Percentiles rank a stretch among this genome's conserved stretches.
Evolutionary conservation across 2,888 invertebrate species (phyloP).

Genomic region (Hesperia comma): DNA sequence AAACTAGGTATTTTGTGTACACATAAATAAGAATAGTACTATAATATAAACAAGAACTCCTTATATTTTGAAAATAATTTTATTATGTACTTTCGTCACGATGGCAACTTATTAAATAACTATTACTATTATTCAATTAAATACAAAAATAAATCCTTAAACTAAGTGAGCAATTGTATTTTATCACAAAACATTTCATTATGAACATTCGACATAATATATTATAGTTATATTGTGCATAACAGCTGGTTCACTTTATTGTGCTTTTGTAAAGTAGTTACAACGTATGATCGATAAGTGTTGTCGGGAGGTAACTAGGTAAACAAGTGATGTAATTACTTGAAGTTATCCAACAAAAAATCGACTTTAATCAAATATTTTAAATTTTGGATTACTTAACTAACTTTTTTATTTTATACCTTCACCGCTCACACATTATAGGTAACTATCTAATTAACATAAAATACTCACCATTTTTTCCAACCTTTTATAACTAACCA

Average conservation of each 20-base stretch:
- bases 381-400: no score
- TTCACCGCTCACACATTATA: no score
- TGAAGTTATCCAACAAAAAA: no score
- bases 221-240: background rate
- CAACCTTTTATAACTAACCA: no score
- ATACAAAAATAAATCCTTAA: slow-evolving; percentile 20
- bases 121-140: slow-evolving; percentile 6
- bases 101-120: slow-evolving; percentile 20
- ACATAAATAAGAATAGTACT: no score
- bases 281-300: background rate
- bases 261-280: background rate
- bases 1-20: no score
- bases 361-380: no score
- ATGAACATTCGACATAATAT: background rate
- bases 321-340: no score
- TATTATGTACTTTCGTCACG: slow-evolving; percentile 10
- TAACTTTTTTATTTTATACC: no score
- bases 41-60: background rate
- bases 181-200: slow-evolving; percentile 14
- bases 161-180: slow-evolving; percentile 34
- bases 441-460: no score
- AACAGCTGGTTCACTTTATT: no score
- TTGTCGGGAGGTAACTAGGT: background rate
- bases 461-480: no score
- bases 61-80: slow-evolving; percentile 11